phyloP scores from a whole-genome alignment of 2,797 vertebrate genomes.

The Cossypha caffra region DNA sequence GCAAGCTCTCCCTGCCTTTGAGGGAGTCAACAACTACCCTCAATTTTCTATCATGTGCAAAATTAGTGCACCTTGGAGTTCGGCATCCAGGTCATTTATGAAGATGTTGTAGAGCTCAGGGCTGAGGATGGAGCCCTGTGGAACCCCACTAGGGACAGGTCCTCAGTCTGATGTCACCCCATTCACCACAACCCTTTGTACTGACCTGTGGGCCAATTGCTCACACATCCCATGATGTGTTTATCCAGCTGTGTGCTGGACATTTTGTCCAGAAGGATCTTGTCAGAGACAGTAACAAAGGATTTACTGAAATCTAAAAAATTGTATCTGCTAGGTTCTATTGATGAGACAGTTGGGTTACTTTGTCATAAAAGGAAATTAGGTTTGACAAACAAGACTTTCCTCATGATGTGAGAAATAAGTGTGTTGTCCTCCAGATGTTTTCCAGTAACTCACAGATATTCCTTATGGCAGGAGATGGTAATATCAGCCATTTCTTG shows the following conservation, averaged over 20 bases:
- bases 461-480: neutral
- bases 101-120: neutral
- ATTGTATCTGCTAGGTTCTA: neutral
- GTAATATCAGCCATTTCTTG: neutral
- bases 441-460: neutral
- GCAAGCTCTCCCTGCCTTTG: neutral
- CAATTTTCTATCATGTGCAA: neutral
- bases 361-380: neutral
- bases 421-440: neutral
- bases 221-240: neutral
- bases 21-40: neutral
- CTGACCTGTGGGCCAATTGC: fast-evolving
- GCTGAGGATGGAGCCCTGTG: neutral
- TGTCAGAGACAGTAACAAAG: fast-evolving
- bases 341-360: neutral
- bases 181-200: neutral
- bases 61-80: neutral
- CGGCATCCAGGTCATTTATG: neutral
- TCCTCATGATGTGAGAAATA: neutral
- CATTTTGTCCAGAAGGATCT: neutral
- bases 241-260: neutral
- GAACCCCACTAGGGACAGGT: neutral
- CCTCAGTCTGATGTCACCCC: neutral
- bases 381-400: neutral
- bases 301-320: neutral